phyloP scores from a whole-genome alignment of 2,888 invertebrate genomes.

The Callyntrura sp. region DNA sequence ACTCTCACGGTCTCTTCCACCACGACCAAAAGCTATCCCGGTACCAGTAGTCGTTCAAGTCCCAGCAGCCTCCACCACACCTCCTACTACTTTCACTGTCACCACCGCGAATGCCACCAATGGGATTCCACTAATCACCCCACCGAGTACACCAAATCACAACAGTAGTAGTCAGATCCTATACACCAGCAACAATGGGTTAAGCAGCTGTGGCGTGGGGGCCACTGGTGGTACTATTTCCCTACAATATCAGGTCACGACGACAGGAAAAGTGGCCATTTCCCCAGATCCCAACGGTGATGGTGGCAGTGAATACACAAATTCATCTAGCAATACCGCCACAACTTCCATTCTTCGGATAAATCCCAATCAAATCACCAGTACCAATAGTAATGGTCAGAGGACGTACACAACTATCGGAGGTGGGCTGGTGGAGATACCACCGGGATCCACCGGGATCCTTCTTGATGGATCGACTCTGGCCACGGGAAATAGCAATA shows the following conservation, averaged over 20 bases:
- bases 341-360: conserved; percentile 66
- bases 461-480: conserved; percentile 64
- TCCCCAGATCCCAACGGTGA: conserved; percentile 63
- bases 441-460: conserved; percentile 68
- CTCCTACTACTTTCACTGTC: conserved; percentile 70
- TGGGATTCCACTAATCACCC: conserved; percentile 75
- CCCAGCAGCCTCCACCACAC: conserved; percentile 74
- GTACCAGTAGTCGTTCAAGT: conserved; percentile 78
- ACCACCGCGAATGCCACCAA: conserved; percentile 63
- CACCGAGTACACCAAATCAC: conserved; percentile 76
- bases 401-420: conserved; percentile 67
- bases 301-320: conserved; percentile 32
- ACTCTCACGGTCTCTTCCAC: conserved; percentile 89
- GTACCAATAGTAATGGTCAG: conserved; percentile 24
- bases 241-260: conserved; percentile 65
- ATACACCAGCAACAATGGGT: conserved; percentile 60
- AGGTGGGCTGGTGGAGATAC: conserved; percentile 63
- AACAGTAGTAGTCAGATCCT: conserved; percentile 66
- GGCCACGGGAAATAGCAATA: conserved; percentile 56
- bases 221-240: conserved; percentile 45
- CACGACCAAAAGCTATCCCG: conserved; percentile 84
- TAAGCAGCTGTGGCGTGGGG: conserved; percentile 16
- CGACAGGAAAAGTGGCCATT: conserved; percentile 65
- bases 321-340: conserved; percentile 56
- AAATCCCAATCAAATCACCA: conserved; percentile 69